A percentile compares a stretch with the other conserved stretches of the same genome.
These are phyloP conservation scores for Carcina quercana DNA, from an alignment of 2,888 invertebrate genomes.

Conservation along the genomic window DNA sequence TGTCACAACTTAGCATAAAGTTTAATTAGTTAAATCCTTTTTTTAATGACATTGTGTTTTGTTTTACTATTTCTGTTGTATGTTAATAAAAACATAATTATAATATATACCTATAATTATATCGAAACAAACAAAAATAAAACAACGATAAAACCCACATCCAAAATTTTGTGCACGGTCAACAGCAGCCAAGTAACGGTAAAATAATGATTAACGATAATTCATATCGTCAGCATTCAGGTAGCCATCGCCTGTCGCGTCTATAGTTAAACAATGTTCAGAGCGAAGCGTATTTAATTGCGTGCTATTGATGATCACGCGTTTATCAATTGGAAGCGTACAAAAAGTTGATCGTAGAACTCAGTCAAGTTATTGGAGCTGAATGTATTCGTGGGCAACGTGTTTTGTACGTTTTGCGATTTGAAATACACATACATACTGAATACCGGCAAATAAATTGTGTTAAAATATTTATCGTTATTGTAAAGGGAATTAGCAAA, in stretches of 20 bases:
- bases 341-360: neutral
- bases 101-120: no score
- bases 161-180: constrained; percentile 3
- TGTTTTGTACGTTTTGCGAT: neutral
- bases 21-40: no score
- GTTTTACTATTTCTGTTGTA: no score
- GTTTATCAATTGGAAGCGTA: constrained; percentile 3
- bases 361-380: constrained; percentile 3
- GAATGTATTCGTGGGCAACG: neutral
- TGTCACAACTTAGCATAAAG: no score
- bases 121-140: no score
- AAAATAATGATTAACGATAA: constrained; percentile 42
- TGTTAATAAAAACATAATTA: no score
- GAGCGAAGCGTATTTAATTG: constrained; percentile 27
- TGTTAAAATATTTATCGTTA: no score
- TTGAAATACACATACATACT: no score
- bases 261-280: constrained; percentile 25
- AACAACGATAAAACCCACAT: no score
- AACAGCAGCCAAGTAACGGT: constrained; percentile 9
- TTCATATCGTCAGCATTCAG: constrained; percentile 26
- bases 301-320: constrained; percentile 24
- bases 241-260: constrained; percentile 18
- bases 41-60: no score
- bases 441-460: no score
- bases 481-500: no score